Conservation (phyloP, 2,113 vertebrate species). For the Cardinalis cardinalis region DNA sequence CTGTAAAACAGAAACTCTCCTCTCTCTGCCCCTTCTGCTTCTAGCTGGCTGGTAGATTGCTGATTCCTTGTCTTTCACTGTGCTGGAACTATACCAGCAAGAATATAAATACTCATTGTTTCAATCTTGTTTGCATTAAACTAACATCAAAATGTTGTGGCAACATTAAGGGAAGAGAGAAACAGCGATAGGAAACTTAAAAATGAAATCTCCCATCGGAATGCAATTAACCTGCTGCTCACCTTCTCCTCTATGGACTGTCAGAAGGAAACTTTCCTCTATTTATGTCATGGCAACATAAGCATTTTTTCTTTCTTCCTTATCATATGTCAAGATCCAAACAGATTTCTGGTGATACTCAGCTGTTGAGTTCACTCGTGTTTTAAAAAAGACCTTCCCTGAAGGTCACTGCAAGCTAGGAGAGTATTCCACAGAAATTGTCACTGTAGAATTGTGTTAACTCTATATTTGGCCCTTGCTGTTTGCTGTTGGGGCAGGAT, state of each 20-base stretch:
- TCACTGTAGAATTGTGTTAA: background rate
- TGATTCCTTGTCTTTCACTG: background rate
- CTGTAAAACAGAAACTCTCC: background rate
- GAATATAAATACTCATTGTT: background rate
- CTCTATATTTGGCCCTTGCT: background rate
- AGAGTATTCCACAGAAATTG: background rate
- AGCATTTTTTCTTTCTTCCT: background rate
- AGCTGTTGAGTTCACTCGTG: background rate
- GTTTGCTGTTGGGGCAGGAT: background rate
- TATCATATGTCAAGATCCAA: background rate
- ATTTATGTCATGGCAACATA: background rate
- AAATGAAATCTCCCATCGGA: background rate
- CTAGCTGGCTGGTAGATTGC: background rate
- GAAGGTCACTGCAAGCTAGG: background rate
- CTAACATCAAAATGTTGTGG: background rate
- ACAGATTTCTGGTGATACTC: background rate
- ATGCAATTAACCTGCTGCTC: background rate
- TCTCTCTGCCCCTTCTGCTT: background rate
- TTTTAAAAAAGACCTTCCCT: background rate
- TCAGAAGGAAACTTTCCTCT: background rate
- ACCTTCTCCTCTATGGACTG: background rate
- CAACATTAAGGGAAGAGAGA: background rate
- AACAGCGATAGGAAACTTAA: background rate
- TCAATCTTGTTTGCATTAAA: background rate
- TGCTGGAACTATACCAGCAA: background rate